Evolutionary conservation across 2,113 vertebrate genomes (phyloP).

Genomic region (Neopipo cinnamomea): DNA sequence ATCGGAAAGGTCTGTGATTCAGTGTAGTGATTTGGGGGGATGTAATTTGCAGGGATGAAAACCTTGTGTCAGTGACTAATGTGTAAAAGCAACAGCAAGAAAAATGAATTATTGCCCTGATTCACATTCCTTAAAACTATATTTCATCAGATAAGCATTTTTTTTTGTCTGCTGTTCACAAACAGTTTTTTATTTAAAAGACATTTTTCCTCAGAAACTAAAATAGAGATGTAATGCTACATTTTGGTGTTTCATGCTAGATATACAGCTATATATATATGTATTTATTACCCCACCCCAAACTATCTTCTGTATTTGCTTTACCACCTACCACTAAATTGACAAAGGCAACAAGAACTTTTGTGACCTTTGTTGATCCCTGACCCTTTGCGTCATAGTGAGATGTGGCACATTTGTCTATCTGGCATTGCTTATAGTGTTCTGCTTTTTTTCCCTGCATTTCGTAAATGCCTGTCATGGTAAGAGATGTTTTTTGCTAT

Average conservation of each 20-base stretch:
- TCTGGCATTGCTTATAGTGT: not conserved
- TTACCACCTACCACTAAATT: not conserved
- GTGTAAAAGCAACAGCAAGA: not conserved
- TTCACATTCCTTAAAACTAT: not conserved
- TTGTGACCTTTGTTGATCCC: not conserved
- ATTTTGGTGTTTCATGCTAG: not conserved
- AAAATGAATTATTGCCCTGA: not conserved
- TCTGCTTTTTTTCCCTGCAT: not conserved
- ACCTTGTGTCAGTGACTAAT: constrained; percentile 2
- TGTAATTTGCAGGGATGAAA: not conserved
- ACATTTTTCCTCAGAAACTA: not conserved
- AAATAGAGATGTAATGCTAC: not conserved
- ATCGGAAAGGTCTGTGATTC: constrained; percentile 7
- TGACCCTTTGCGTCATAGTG: not conserved
- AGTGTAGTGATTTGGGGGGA: not conserved
- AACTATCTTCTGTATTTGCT: not conserved
- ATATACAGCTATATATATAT: not conserved
- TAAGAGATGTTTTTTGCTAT: not conserved
- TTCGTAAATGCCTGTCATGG: not conserved
- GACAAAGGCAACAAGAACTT: not conserved
- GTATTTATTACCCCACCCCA: not conserved
- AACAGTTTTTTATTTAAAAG: not conserved
- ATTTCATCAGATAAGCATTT: not conserved
- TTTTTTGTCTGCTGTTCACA: not conserved
- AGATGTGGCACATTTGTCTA: not conserved